phyloP scores from a whole-genome alignment of 1,140 invertebrate genomes.

The Ceratosolen solmsi region DNA sequence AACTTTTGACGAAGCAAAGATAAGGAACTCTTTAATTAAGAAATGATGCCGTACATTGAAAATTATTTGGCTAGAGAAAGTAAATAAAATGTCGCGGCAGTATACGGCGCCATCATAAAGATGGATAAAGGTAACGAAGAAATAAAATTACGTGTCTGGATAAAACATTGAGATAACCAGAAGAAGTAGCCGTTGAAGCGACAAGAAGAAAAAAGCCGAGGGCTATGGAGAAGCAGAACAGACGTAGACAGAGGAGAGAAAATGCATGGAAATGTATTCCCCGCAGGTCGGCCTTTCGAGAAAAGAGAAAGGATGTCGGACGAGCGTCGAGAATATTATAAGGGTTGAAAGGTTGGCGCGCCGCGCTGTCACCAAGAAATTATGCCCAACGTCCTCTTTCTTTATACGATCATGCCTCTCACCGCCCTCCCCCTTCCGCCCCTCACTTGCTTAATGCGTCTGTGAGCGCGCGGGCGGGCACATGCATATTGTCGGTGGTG shows the following conservation, averaged over 20 bases:
- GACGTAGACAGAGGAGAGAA: constrained; percentile 53
- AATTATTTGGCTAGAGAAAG: background rate
- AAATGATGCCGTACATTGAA: no score
- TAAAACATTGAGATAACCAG: background rate
- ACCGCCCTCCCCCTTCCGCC: no score
- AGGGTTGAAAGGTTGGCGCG: constrained; percentile 69
- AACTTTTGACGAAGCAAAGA: no score
- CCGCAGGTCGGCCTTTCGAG: constrained; percentile 42
- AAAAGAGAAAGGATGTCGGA: constrained; percentile 4
- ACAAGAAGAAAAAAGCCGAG: constrained; percentile 28
- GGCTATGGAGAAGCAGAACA: constrained; percentile 13
- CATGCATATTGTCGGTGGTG: no score
- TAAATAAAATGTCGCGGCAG: background rate
- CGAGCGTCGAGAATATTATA: constrained; percentile 68
- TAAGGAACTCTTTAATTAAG: constrained; percentile 47
- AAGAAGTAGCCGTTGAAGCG: constrained; percentile 25
- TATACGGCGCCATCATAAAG: constrained; percentile 46
- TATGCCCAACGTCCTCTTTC: constrained; percentile 61
- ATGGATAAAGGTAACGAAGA: background rate
- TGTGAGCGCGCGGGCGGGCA: no score
- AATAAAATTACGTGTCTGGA: constrained; percentile 1
- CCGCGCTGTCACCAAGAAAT: constrained; percentile 70
- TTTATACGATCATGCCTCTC: no score
- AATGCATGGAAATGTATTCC: constrained; percentile 74
- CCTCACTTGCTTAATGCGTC: no score